Conservation (phyloP, 2,113 vertebrate species). For the Catharus fuscescens region DNA sequence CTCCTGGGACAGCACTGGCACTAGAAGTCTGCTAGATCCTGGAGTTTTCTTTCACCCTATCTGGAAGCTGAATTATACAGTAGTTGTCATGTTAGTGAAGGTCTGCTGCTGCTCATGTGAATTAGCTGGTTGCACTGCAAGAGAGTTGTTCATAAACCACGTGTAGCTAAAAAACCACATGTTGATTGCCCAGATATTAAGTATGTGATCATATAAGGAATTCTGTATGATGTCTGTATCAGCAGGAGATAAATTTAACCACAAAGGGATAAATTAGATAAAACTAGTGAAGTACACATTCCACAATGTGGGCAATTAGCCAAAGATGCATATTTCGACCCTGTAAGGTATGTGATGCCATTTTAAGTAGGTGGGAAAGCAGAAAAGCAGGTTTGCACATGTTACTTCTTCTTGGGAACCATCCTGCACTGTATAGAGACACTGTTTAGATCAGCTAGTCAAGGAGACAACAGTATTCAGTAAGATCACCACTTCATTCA, state of each 20-base stretch:
- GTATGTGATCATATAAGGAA: neutral
- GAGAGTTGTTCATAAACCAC: neutral
- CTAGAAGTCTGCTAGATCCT: neutral
- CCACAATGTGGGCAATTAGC: neutral
- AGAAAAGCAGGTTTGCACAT: slow-evolving; percentile 41
- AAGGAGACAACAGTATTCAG: neutral
- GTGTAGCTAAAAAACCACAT: neutral
- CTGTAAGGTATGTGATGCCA: slow-evolving; percentile 7
- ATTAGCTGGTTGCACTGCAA: neutral
- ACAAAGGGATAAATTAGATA: neutral
- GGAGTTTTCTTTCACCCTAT: fast-evolving
- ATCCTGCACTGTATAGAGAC: neutral
- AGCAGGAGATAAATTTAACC: slow-evolving; percentile 33
- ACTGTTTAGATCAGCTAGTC: neutral
- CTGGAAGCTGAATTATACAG: neutral
- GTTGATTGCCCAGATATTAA: neutral
- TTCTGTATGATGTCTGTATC: neutral
- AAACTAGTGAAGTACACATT: slow-evolving; percentile 33
- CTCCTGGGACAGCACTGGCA: neutral
- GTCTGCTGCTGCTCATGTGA: neutral
- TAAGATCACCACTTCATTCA: neutral
- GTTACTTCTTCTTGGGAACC: neutral
- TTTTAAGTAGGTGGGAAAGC: slow-evolving; percentile 58
- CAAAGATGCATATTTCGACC: slow-evolving; percentile 38
- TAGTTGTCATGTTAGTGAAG: neutral